Percentiles rank a stretch among this genome's conserved stretches.
Evolutionary conservation across 2,888 invertebrate species (phyloP).

Genomic region (Orthosia incerta): DNA sequence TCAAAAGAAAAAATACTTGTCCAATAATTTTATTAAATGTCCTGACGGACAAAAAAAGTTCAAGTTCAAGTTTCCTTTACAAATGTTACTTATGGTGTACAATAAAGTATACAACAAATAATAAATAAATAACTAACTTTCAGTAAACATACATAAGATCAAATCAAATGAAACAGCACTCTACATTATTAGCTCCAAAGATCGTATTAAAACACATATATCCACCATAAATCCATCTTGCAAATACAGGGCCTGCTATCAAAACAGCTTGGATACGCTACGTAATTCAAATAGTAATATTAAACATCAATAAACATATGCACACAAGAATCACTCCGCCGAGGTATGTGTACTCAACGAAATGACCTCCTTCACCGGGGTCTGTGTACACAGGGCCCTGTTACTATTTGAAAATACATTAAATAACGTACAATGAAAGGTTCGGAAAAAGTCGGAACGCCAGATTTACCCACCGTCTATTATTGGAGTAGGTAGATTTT

Average conservation of each 20-base stretch:
- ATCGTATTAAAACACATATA: background rate
- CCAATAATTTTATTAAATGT: too few relatives aligned
- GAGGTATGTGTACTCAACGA: slow-evolving; percentile 45
- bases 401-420: slow-evolving; percentile 50
- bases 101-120: too few relatives aligned
- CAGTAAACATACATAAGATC: too few relatives aligned
- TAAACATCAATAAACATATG: slow-evolving; percentile 56
- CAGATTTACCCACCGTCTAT: slow-evolving; percentile 9
- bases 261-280: slow-evolving; percentile 33
- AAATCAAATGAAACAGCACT: background rate
- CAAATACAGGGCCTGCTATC: slow-evolving; percentile 30
- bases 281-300: slow-evolving; percentile 59
- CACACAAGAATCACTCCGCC: slow-evolving; percentile 48
- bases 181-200: background rate
- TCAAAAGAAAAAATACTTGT: too few relatives aligned
- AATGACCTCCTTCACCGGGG: slow-evolving; percentile 54
- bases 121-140: too few relatives aligned
- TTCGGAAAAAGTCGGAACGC: slow-evolving; percentile 2
- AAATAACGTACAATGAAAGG: slow-evolving; percentile 31
- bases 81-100: too few relatives aligned
- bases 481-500: background rate
- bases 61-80: too few relatives aligned
- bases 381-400: slow-evolving; percentile 43
- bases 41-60: too few relatives aligned
- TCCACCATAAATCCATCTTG: background rate